phyloP scores from a whole-genome alignment of 2,888 invertebrate genomes.

The Volucella bombylans region DNA sequence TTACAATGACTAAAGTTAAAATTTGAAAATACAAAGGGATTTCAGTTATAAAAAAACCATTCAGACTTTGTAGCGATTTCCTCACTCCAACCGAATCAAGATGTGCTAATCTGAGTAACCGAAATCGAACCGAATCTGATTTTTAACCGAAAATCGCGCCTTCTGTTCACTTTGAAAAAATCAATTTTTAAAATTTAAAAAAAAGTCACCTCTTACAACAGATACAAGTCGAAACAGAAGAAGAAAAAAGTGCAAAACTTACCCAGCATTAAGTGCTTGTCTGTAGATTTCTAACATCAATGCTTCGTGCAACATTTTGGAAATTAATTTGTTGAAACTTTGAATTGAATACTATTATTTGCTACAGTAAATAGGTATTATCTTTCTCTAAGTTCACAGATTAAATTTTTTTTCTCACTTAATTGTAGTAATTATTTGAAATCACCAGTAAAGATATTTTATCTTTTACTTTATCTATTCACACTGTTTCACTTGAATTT shows the following conservation, averaged over 20 bases:
- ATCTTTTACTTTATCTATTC: slow-evolving; percentile 63
- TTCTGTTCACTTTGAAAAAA: too few relatives aligned
- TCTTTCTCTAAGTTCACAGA: slow-evolving; percentile 51
- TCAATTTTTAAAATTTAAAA: neutral
- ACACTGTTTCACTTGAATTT: slow-evolving; percentile 70
- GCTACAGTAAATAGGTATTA: slow-evolving; percentile 62
- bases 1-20: too few relatives aligned
- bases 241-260: slow-evolving; percentile 72
- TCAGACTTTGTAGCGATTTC: too few relatives aligned
- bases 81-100: too few relatives aligned
- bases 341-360: slow-evolving; percentile 67
- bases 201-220: neutral
- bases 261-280: slow-evolving; percentile 82
- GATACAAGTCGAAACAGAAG: neutral
- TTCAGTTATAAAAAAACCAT: too few relatives aligned
- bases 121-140: too few relatives aligned
- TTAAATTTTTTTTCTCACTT: slow-evolving; percentile 73
- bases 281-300: slow-evolving; percentile 82
- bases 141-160: too few relatives aligned
- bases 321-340: slow-evolving; percentile 19
- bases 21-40: too few relatives aligned
- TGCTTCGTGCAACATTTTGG: slow-evolving; percentile 81
- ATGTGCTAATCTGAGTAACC: too few relatives aligned
- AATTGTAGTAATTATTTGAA: slow-evolving; percentile 76
- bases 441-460: slow-evolving; percentile 56